Conservation (phyloP, 2,797 vertebrate species). For the Syncerus caffer region DNA sequence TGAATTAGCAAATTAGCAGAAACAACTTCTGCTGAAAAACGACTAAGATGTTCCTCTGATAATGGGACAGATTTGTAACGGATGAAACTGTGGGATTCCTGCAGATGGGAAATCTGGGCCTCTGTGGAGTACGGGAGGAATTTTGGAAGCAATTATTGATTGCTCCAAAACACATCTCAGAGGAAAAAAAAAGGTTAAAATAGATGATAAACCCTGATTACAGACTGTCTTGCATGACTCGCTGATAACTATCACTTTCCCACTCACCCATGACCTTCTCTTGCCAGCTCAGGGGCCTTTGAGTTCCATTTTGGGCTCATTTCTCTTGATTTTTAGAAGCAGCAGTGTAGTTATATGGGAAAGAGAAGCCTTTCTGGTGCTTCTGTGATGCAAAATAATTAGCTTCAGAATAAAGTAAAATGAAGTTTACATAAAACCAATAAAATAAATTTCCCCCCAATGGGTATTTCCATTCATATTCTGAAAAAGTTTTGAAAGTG, state of each 20-base stretch:
- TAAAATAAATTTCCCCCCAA: not conserved
- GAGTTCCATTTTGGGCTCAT: not conserved
- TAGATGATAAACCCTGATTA: not conserved
- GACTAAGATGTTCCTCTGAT: not conserved
- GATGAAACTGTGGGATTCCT: not conserved
- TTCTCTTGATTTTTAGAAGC: not conserved
- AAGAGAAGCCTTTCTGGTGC: not conserved
- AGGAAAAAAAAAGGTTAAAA: not conserved
- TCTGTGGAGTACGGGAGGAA: not conserved
- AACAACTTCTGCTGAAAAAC: not conserved
- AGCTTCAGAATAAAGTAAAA: not conserved
- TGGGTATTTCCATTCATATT: not conserved
- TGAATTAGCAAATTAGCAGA: conserved; percentile 62
- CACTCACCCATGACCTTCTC: not conserved
- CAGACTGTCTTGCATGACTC: accelerated
- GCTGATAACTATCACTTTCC: not conserved
- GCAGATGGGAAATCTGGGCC: not conserved
- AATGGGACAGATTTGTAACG: not conserved
- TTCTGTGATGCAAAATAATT: not conserved
- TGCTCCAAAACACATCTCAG: not conserved
- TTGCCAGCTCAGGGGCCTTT: not conserved
- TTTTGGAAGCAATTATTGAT: not conserved
- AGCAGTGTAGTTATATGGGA: not conserved
- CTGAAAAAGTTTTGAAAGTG: not conserved
- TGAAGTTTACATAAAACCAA: not conserved